phyloP scores from a whole-genome alignment of 1,140 invertebrate genomes.

The Diabrotica virgifera region DNA sequence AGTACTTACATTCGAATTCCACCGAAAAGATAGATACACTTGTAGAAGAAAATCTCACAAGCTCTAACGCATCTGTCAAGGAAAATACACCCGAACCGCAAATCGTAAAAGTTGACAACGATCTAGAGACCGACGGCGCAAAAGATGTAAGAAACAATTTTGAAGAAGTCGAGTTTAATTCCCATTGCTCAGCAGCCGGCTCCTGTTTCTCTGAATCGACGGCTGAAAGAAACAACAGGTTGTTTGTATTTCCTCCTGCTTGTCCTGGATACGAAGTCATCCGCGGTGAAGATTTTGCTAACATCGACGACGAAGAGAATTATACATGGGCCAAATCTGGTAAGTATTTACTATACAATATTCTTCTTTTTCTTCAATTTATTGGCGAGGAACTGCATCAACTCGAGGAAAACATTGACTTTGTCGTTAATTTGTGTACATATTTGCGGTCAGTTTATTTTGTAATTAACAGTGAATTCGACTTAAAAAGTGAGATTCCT shows the following conservation, averaged over 20 bases:
- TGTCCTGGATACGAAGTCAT: conserved; percentile 39
- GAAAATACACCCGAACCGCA: background rate
- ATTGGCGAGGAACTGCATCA: too few relatives aligned
- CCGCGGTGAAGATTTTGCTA: too few relatives aligned
- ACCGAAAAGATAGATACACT: too few relatives aligned
- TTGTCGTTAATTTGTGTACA: too few relatives aligned
- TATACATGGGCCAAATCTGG: conserved; percentile 3
- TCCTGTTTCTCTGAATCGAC: conserved; percentile 29
- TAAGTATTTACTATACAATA: background rate
- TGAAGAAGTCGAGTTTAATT: conserved; percentile 23
- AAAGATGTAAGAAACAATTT: background rate
- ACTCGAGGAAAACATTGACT: too few relatives aligned
- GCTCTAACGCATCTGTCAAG: background rate
- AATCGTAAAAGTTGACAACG: background rate
- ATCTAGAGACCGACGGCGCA: background rate
- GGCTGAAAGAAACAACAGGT: conserved; percentile 22
- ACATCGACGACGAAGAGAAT: background rate
- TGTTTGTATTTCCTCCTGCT: conserved; percentile 43
- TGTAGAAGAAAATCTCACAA: background rate
- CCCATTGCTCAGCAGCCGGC: conserved; percentile 31
- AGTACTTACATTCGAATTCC: conserved; percentile 23
- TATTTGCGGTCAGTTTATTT: too few relatives aligned
- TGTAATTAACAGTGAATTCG: too few relatives aligned
- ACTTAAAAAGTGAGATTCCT: too few relatives aligned
- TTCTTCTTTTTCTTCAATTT: too few relatives aligned